phyloP scores from a whole-genome alignment of 2,888 invertebrate genomes.

The Torymus texanus region DNA sequence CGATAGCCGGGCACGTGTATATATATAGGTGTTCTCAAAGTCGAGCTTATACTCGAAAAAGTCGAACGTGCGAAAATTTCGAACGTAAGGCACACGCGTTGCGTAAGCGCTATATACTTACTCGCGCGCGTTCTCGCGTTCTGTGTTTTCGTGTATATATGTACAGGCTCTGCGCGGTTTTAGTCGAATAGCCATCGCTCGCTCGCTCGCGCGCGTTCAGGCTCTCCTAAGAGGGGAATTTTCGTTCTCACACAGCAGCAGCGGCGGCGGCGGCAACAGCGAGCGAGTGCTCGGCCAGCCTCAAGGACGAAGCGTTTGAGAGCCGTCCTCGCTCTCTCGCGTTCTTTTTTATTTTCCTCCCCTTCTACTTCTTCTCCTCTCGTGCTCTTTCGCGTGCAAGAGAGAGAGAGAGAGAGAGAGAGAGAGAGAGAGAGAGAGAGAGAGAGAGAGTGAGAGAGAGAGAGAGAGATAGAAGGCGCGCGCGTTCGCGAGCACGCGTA shows the following conservation, averaged over 20 bases:
- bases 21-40: too few species aligned
- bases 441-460: too few species aligned
- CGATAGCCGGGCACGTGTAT: neutral
- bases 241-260: conserved; percentile 55
- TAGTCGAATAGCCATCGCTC: conserved; percentile 40
- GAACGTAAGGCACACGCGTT: conserved; percentile 7
- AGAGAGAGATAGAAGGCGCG: too few species aligned
- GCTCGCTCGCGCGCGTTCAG: neutral
- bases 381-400: conserved; percentile 14
- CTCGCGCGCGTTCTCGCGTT: neutral
- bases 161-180: conserved; percentile 27
- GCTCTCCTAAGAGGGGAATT: conserved; percentile 50
- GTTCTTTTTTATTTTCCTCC: conserved; percentile 46
- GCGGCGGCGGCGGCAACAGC: conserved; percentile 1
- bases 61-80: conserved; percentile 53
- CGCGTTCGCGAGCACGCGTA: conserved; percentile 24
- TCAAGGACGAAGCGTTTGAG: conserved; percentile 59
- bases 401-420: too few species aligned
- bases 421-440: too few species aligned
- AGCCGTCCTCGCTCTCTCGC: conserved; percentile 39
- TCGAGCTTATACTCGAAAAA: conserved; percentile 10
- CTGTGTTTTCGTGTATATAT: conserved; percentile 19
- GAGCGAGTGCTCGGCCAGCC: conserved; percentile 31
- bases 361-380: conserved; percentile 32
- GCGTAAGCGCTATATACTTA: conserved; percentile 22